Base-by-base conservation (phyloP, 1,140 invertebrate species). In the Andricus grossulariae region DNA sequence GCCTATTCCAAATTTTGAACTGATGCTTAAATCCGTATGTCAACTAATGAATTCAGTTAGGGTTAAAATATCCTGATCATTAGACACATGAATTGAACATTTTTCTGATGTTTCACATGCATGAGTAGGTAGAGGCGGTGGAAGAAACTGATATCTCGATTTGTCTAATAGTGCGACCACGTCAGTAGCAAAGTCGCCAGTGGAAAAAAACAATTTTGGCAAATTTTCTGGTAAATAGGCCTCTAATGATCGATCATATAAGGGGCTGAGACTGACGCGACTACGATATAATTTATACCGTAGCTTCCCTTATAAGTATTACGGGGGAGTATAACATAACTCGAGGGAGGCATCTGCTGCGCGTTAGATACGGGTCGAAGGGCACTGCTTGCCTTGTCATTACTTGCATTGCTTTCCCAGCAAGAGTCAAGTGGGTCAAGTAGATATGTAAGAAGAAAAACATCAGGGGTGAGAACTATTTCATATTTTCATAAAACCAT, bases 231-330 rank as follows among this genome's bases (percentile, higher is more conserved):
- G 86, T 88, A 90, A 87, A 88, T 89, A 87, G 85, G 83, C 74
- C 82, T 88, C 87, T 92, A 91, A 91, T 91, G 90, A 92, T 92
- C 90, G 89, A 92, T 92, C 91, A 88, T 90, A 91, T 84, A 85
- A 85, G 85, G 84, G 88, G 85, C 90, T 92, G 91, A 83, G 80
- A 79, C 76, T 91, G 91, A 91, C 90, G 90, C 90, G 85, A 82
- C 83, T 86, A 79, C 83, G 86, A 88, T 90, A 91, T 91, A 92
- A 92, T 91, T 91, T 92, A 92, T 92, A 92, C 89, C 85, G 86
- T 88, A 88, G 86, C 87, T 88, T 90, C 89, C 88, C 89, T 88
- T 83, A 81, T 82, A 80, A 83, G 54, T 60, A 55, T 75, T 75
- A 76, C 72, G 77, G 78, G 78, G 78, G 72, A 77, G 76, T 77